Evolutionary conservation across 2,113 vertebrate genomes (phyloP), one percentile per base, ranked within the genome.

Genomic region (Condylura cristata): DNA sequence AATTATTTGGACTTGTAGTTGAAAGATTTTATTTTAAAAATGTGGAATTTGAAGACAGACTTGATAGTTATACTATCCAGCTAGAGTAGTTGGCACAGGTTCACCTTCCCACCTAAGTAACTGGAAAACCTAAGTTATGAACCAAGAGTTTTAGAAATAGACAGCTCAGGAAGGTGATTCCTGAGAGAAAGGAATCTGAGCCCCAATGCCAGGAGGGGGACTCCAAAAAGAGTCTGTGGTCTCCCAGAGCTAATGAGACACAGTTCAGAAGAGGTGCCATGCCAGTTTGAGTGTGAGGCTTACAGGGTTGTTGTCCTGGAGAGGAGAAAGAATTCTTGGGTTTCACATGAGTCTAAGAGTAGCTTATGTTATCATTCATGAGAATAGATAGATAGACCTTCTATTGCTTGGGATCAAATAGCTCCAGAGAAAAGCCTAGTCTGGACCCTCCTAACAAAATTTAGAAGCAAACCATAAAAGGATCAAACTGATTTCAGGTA

Each of bases 131-230:
- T 87, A 10, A 74, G 30, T 78, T 84, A 61, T 41, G 80, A 92
- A 94, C 60, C 37, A 85, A 48, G 37, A 91, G 4, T 74, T 88
- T 95, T 58, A 94, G 86, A 83, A 89, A 83, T 72, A 85, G 37
- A 58, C 20, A 39, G 46, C 66, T 63, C 44, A 56, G 46, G 28
- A 84, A 34, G 34, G 39, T 75, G 39, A 66, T 93, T 32, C 17
- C 46, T 18, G 24, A 89, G 58, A 72, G 39, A 66, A 90, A 71
- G 28, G 51, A 82, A 78, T 66, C 44, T 22, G 71, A 51, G 65
- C n/a, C n/a, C 20, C 41, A 41, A 17, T 11, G 8, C 44, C 1
- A 37, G 34, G 34, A 32, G 10, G 13, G 51, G 24, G 11, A 7
- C 30, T 16, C n/a, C 41, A 34, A 2, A 39, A 82, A 22, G 63